Evolutionary conservation across 2,797 vertebrate genomes (phyloP), one percentile per base, ranked within the genome.

Genomic region (Pampus argenteus): DNA sequence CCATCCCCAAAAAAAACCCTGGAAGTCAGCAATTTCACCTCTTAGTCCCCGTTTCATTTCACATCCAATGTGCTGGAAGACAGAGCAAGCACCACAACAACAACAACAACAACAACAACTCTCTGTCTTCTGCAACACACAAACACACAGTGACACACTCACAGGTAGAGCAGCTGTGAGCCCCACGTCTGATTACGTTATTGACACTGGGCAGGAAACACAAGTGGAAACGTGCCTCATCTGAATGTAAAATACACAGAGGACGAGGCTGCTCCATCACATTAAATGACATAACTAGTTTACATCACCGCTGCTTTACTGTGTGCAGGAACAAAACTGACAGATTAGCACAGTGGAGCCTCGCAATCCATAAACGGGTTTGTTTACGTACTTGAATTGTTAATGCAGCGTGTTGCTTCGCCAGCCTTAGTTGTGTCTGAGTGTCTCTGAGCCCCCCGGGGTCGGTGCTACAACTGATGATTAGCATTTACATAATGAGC

Each of bases 401-500:
- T 70, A 58, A 76, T 76, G 66, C 57, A 56, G 68, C 55, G 0
- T 40, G 72, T 52, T 66, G 66, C 18, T 81, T 87, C 66, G 51
- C 66, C 73, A 75, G 83, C 67, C 74, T 52, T 13, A 14, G 73
- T 75, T 81, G 79, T 78, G 76, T 86, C 76, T 79, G 75, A 69
- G 83, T 40, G 22, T 79, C 79, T 79, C 74, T 36, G 38, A 86
- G 78, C 63, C 83, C 83, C 75, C 69, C n/a, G 29, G 83, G 88
- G 78, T 80, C 58, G 64, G 74, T 47, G 73, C 79, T 76, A 56
- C 83, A 85, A 81, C 89, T 85, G 85, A 89, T 93, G 89, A 93
- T 90, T 88, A 91, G 86, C 88, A 92, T 94, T 93, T 92, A 85
- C 91, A 94, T 94, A 94, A 94, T 93, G 93, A 91, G 88, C 84